phyloP scores from a whole-genome alignment of 2,797 vertebrate species.

The Coranthus polyacanthus region DNA sequence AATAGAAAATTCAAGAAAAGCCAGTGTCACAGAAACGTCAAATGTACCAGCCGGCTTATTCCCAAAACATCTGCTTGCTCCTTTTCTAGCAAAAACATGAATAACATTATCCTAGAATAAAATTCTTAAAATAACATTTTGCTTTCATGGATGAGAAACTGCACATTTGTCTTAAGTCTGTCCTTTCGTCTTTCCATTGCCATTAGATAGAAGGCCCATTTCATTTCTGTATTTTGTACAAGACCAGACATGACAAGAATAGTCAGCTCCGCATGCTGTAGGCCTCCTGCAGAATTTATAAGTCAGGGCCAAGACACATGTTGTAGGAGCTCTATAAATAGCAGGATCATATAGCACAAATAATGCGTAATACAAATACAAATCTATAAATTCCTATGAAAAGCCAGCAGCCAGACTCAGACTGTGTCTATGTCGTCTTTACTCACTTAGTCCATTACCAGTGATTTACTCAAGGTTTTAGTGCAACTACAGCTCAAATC shows the following conservation, averaged over 20 bases:
- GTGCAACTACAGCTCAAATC: not conserved
- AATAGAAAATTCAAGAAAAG: slow-evolving; percentile 10
- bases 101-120: slow-evolving; percentile 47
- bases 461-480: not conserved
- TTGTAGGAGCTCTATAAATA: slow-evolving; percentile 41
- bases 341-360: slow-evolving; percentile 30
- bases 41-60: not conserved
- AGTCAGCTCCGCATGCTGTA: slow-evolving; percentile 11
- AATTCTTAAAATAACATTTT: slow-evolving; percentile 25
- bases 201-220: slow-evolving; percentile 11
- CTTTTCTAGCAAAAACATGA: slow-evolving; percentile 36
- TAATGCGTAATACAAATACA: slow-evolving; percentile 5
- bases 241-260: slow-evolving; percentile 29
- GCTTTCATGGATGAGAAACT: slow-evolving; percentile 19
- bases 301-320: no score
- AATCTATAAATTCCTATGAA: slow-evolving; percentile 18
- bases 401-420: slow-evolving; percentile 8
- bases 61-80: slow-evolving; percentile 21
- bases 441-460: not conserved
- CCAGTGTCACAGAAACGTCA: slow-evolving; percentile 15
- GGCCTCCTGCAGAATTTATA: not conserved
- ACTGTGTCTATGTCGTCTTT: not conserved
- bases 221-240: slow-evolving; percentile 31
- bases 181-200: slow-evolving; percentile 13
- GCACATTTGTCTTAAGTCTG: slow-evolving; percentile 19